Base-by-base conservation (phyloP, 2,888 invertebrate genomes). In the Melieria picta region DNA sequence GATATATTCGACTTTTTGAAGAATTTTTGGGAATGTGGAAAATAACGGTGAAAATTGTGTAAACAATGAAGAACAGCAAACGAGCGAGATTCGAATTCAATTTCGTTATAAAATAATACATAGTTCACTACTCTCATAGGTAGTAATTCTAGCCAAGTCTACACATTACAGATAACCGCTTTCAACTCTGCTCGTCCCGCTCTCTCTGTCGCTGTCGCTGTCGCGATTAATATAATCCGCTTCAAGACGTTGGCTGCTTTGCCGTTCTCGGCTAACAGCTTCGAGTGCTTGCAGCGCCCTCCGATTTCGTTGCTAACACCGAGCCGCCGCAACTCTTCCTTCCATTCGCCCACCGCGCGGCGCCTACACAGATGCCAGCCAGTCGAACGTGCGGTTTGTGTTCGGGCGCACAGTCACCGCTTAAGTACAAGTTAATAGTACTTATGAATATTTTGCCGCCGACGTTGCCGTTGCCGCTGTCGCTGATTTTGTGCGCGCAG, bases 221-320 rank as follows among this genome's bases (percentile, higher is more conserved):
- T 81, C 82, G 80, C 82, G 82, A 82, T 82, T 82, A 82, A 83
- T 82, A 82, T 83, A 82, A 82, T 83, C 82, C 83, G 82, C 82
- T 83, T 82, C 80, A 82, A 82, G 83, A 81, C 79, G 81, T 76
- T 79, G 67, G 30, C n/a, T 71, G 62, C 72, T 48, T 30, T 60
- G 5, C 55, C 11, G 7, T 30, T 55, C n/a, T 42, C 5, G 61
- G 43, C 13, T 61, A 30, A 4, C 60, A 55, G 65, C 52, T 45
- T 62, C 11, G 48, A 58, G 13, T 43, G 58, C 5, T 43, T 43
- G 30, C 42, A 42, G 10, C 10, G 43, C 11, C 9, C n/a, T 43
- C 30, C 10, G 10, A 58, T 58, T 58, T 58, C 42, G 65, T 43
- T 10, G n/a, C 5, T 56, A 43, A 45, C 56, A 55, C 46, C 46